phyloP scores from a whole-genome alignment of 2,888 invertebrate species.

The Eupithecia tripunctaria region DNA sequence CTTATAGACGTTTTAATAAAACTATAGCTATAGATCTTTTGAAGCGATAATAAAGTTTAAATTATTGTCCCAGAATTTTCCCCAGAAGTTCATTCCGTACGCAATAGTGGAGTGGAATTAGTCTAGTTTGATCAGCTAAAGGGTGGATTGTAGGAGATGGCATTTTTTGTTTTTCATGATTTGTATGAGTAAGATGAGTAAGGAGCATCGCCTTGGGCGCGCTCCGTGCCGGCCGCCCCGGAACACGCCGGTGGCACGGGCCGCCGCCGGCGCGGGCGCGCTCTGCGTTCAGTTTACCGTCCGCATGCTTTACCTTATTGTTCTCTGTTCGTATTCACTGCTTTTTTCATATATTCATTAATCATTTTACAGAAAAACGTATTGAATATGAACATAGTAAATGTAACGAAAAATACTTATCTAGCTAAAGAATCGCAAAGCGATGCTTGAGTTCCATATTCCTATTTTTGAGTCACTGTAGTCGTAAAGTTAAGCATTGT shows the following conservation, averaged over 20 bases:
- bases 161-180: constrained; percentile 53
- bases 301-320: constrained; percentile 34
- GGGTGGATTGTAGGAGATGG: constrained; percentile 6
- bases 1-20: background rate
- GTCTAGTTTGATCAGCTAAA: background rate
- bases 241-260: constrained; percentile 38
- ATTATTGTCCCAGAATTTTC: background rate
- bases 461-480: constrained; percentile 47
- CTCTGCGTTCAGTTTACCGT: constrained; percentile 44
- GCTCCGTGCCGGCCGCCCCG: no score
- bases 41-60: background rate
- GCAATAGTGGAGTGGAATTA: background rate
- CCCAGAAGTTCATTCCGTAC: background rate
- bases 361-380: constrained; percentile 30
- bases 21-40: background rate
- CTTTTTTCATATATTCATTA: constrained; percentile 23
- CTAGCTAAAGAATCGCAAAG: constrained; percentile 41
- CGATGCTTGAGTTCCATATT: constrained; percentile 43
- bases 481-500: constrained; percentile 42
- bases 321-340: constrained; percentile 33
- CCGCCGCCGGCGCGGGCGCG: constrained; percentile 47
- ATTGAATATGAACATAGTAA: constrained; percentile 38
- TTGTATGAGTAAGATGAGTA: constrained; percentile 49
- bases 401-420: constrained; percentile 37
- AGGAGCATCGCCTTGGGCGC: constrained; percentile 48